Evolutionary conservation across 2,113 vertebrate species (phyloP).

Genomic region (Oplegnathus fasciatus): DNA sequence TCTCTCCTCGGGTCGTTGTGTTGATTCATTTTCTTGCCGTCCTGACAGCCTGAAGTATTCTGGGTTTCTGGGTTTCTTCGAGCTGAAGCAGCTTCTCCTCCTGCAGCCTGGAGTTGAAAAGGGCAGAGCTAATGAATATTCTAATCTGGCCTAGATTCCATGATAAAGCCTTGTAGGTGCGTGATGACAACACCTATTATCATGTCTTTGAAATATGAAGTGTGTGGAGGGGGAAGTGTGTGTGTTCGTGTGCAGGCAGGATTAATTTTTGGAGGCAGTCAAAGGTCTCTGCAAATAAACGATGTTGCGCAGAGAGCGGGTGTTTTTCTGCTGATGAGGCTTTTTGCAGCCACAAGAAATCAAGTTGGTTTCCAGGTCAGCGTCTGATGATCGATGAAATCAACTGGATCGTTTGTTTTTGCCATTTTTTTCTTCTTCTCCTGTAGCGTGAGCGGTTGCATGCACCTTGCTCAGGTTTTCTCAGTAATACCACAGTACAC

Average conservation of each 20-base stretch:
- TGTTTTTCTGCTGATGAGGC: constrained; percentile 56
- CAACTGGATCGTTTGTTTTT: constrained; percentile 30
- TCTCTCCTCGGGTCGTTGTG: constrained; percentile 10
- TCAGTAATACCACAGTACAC: background rate
- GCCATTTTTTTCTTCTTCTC: background rate
- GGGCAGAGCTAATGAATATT: constrained; percentile 66
- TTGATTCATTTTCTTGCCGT: too few relatives aligned
- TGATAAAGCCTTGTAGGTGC: constrained; percentile 35
- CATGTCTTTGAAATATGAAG: constrained; percentile 58
- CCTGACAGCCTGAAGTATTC: background rate
- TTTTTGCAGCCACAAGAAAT: constrained; percentile 33
- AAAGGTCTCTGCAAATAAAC: constrained; percentile 64
- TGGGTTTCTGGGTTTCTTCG: background rate
- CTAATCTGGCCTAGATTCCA: constrained; percentile 67
- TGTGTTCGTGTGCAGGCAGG: constrained; percentile 23
- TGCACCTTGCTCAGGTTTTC: background rate
- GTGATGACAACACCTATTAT: constrained; percentile 30
- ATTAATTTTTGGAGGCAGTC: constrained; percentile 48
- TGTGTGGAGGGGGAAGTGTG: background rate
- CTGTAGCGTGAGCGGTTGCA: background rate
- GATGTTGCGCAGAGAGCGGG: background rate
- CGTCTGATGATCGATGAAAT: constrained; percentile 61
- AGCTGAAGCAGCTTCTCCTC: constrained; percentile 15
- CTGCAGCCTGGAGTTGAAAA: constrained; percentile 54
- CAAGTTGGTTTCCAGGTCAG: constrained; percentile 46